A percentile compares a stretch with the other conserved stretches of the same genome.
These are phyloP conservation scores for Helleia helle DNA, from an alignment of 2,888 invertebrate genomes.

Conservation along the genomic window DNA sequence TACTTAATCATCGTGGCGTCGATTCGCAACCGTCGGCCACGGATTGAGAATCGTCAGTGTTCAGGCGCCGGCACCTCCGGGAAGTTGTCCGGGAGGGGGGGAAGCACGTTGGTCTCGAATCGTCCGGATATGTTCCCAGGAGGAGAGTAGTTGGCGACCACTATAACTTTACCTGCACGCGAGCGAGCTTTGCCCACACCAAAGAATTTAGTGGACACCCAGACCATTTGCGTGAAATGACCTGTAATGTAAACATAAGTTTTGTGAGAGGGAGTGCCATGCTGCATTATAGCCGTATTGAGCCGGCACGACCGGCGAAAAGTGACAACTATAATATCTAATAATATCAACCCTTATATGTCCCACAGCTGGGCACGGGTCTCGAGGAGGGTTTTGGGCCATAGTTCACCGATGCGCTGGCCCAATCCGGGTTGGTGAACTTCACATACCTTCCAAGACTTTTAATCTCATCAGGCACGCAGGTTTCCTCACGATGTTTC, in stretches of 20 bases:
- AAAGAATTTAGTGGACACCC: conserved; percentile 83
- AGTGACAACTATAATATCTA: too few species aligned
- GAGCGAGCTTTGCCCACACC: conserved; percentile 88
- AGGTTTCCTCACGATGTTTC: too few species aligned
- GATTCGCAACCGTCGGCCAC: conserved; percentile 54
- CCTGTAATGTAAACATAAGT: conserved; percentile 74
- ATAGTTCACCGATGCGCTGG: too few species aligned
- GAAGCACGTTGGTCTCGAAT: conserved; percentile 85
- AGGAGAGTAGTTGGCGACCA: conserved; percentile 89
- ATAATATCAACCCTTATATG: too few species aligned
- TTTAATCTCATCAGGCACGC: too few species aligned
- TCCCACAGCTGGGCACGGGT: too few species aligned
- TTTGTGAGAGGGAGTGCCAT: too few species aligned
- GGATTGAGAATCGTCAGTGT: conserved; percentile 62
- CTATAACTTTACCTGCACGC: conserved; percentile 84
- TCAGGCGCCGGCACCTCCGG: conserved; percentile 51
- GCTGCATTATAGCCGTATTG: too few species aligned
- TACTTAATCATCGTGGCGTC: conserved; percentile 45
- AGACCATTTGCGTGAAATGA: conserved; percentile 91
- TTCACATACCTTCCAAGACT: too few species aligned
- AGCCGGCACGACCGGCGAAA: too few species aligned
- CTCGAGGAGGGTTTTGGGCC: too few species aligned
- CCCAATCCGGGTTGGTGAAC: too few species aligned
- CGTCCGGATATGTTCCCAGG: conserved; percentile 84
- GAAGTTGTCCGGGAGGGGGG: conserved; percentile 78